Conservation (phyloP, 2,797 vertebrate genomes). For the Tragopan temminckii region DNA sequence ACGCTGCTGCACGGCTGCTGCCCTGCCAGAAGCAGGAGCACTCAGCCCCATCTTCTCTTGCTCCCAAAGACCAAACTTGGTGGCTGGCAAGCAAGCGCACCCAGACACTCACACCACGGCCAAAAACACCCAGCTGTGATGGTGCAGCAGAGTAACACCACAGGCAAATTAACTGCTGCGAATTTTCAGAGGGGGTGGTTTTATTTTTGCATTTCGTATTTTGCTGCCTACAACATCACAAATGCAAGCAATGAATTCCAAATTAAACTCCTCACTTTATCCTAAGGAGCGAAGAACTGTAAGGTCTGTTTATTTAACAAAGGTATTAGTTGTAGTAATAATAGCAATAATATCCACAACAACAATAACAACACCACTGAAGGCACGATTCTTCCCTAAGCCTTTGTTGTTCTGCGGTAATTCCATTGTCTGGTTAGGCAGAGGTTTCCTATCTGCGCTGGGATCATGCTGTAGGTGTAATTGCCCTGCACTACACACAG, state of each 20-base stretch:
- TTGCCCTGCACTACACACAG: constrained; percentile 62
- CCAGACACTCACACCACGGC: background rate
- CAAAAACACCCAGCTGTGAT: constrained; percentile 12
- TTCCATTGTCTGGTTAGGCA: constrained; percentile 73
- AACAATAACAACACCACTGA: constrained; percentile 32
- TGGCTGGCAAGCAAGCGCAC: constrained; percentile 49
- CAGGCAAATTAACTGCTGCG: constrained; percentile 63
- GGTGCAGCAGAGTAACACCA: constrained; percentile 5
- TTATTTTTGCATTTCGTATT: constrained; percentile 22
- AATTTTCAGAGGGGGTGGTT: background rate
- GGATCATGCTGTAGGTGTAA: constrained; percentile 81
- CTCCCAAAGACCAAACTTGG: constrained; percentile 48
- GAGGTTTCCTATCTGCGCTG: constrained; percentile 74
- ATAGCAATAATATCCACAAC: constrained; percentile 10
- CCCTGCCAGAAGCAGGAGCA: too few species aligned
- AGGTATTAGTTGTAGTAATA: constrained; percentile 29
- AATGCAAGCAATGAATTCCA: constrained; percentile 35
- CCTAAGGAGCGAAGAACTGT: constrained; percentile 6
- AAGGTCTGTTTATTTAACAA: constrained; percentile 46
- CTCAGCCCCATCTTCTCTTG: background rate
- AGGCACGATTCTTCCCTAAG: constrained; percentile 42
- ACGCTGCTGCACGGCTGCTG: too few species aligned
- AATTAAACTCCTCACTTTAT: constrained; percentile 54
- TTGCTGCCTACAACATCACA: constrained; percentile 58
- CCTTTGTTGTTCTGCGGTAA: constrained; percentile 65